Evolutionary conservation across 2,797 vertebrate genomes (phyloP), one percentile per base, ranked within the genome.

Genomic region (Chrosomus eos): DNA sequence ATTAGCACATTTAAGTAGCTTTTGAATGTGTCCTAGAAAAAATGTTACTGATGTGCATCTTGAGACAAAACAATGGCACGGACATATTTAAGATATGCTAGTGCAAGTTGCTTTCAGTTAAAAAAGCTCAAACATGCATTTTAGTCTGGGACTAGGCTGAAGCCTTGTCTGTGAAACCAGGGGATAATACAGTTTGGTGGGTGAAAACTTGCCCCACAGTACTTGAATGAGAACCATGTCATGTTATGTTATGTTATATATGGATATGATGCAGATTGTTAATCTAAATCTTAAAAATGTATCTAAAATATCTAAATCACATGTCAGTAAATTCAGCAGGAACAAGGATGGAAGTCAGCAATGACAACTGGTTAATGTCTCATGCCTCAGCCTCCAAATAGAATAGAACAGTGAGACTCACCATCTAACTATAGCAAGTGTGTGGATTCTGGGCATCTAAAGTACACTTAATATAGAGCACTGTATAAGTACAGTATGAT

Each of bases 291-390:
- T 72, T 43, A 43, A 43, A 43, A 3, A 45, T 5, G 1, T 1
- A 45, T 16, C 13, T 45, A 14, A 45, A 16, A 45, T 45, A 16
- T 45, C 13, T 86, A 70, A 51, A 53, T 78, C 87, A 85, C 75
- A 38, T 70, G 87, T 78, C 85, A 83, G 81, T 77, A 85, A 86
- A 89, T 89, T 81, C 58, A 76, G 73, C 68, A 75, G 77, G 31
- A 64, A 86, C 83, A 82, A 87, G 80, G 87, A 83, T 87, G 67
- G 10, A 90, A 84, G 87, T 87, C 19, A 77, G 64, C 78, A 86
- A 79, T 81, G 80, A 85, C 87, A 92, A 92, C 90, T 92, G 76
- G 36, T 31, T 81, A 87, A 92, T 81, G 72, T 71, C 43, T 70
- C 71, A 28, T 62, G 60, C 26, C 60, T 64, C 60, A 31, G 26